Conservation (phyloP, 2,888 invertebrate species). For the Philereme vetulata region DNA sequence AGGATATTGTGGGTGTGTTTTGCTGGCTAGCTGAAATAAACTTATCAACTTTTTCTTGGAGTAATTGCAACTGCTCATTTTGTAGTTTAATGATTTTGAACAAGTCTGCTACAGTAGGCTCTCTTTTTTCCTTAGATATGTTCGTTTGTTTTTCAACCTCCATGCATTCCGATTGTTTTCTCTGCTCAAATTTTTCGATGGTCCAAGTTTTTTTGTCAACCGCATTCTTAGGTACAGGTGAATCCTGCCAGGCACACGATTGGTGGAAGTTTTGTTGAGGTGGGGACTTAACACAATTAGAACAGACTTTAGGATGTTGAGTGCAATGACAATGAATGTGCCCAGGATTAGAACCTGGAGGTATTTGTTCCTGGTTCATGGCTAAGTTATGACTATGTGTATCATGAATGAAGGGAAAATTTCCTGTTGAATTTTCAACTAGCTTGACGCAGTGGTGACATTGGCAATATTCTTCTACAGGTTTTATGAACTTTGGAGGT, state of each 20-base stretch:
- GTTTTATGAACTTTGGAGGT: conserved; percentile 7
- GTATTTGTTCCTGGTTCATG: conserved; percentile 1
- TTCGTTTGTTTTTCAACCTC: conserved; percentile 63
- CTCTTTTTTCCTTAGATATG: conserved; percentile 67
- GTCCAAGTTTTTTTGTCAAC: conserved; percentile 69
- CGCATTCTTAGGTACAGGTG: conserved; percentile 47
- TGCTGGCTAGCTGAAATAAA: conserved; percentile 64
- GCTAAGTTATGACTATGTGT: conserved; percentile 25
- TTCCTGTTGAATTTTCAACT: conserved; percentile 30
- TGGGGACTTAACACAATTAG: conserved; percentile 37
- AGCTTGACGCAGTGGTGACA: conserved; percentile 62
- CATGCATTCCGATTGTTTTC: conserved; percentile 49
- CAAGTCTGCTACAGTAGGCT: conserved; percentile 84
- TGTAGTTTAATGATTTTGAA: conserved; percentile 87
- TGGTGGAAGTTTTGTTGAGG: conserved; percentile 30
- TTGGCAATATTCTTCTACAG: conserved; percentile 46
- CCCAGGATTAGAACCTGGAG: background rate
- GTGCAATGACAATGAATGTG: conserved; percentile 28
- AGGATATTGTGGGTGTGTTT: conserved; percentile 52
- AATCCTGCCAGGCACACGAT: conserved; percentile 41
- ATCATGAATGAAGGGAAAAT: conserved; percentile 7
- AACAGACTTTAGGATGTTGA: conserved; percentile 37
- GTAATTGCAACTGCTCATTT: conserved; percentile 85
- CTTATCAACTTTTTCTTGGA: conserved; percentile 86
- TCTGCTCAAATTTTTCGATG: conserved; percentile 66